Conservation (phyloP, 1,140 invertebrate species). For the Acromyrmex charruanus region DNA sequence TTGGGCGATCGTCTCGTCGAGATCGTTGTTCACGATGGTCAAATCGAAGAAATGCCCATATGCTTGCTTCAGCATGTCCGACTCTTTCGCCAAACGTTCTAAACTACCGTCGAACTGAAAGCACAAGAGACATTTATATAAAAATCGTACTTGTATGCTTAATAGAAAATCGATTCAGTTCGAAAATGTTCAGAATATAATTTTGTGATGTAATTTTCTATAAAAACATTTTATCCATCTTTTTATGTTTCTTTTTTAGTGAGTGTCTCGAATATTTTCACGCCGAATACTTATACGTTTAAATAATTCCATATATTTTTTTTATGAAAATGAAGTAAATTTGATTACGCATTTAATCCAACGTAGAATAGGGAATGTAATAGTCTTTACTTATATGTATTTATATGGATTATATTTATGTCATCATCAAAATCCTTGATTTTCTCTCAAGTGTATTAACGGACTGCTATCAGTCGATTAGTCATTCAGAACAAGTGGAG, state of each 20-base stretch:
- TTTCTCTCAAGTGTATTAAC: not conserved
- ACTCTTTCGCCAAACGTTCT: slow-evolving; percentile 97
- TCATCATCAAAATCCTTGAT: not conserved
- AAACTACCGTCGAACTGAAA: slow-evolving; percentile 98
- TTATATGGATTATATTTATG: not conserved
- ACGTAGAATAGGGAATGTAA: not conserved
- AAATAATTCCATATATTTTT: not conserved
- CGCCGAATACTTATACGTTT: not conserved
- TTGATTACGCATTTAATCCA: not conserved
- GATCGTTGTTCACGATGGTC: slow-evolving; percentile 99
- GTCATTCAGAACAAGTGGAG: slow-evolving; percentile 23
- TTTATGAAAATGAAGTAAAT: not conserved
- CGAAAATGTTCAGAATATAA: not conserved
- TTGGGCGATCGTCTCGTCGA: slow-evolving; percentile 98
- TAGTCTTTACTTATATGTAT: not conserved
- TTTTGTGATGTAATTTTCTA: not conserved
- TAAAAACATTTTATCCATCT: not conserved
- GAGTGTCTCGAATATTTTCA: not conserved
- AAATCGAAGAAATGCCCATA: slow-evolving; percentile 99
- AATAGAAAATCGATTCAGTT: not conserved
- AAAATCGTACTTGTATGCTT: not conserved
- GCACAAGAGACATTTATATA: not conserved
- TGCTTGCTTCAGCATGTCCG: slow-evolving; percentile 97
- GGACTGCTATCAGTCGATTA: not conserved
- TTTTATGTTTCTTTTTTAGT: not conserved